Conservation (phyloP, 2,797 vertebrate species). For the Coccyzus lansbergi region DNA sequence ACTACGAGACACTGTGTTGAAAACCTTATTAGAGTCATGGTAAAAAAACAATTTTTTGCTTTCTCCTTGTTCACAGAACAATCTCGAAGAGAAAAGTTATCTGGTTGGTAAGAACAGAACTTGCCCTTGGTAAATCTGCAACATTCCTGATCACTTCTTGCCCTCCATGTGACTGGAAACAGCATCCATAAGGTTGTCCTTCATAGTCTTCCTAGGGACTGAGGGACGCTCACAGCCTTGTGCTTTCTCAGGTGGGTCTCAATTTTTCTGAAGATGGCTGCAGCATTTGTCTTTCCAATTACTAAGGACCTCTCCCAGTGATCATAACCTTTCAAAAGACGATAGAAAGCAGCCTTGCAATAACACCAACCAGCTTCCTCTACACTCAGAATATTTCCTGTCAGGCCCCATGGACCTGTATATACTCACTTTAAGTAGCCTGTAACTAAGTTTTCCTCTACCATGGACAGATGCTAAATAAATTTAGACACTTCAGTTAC, state of each 20-base stretch:
- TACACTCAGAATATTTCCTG: neutral
- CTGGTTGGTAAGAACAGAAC: neutral
- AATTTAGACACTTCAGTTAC: neutral
- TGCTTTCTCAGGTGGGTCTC: neutral
- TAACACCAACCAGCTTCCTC: neutral
- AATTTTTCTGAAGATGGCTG: neutral
- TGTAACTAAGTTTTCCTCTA: slow-evolving; percentile 7
- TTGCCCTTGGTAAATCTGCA: neutral
- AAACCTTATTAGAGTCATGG: neutral
- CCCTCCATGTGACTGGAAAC: neutral
- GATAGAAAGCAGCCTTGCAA: neutral
- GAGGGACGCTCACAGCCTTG: neutral
- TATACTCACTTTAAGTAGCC: neutral
- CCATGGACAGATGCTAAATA: neutral
- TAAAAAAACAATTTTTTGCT: neutral
- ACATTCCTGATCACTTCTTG: neutral
- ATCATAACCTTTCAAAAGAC: neutral
- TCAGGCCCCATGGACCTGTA: neutral
- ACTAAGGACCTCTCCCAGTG: neutral
- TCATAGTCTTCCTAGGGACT: neutral
- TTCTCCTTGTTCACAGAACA: neutral
- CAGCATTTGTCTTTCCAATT: neutral
- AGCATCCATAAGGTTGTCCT: neutral
- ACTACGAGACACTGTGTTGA: neutral
- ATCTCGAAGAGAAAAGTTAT: neutral